A percentile compares a stretch with the other conserved stretches of the same genome.
phyloP scores from a whole-genome alignment of 2,797 vertebrate genomes.

The Siniperca scherzeri region DNA sequence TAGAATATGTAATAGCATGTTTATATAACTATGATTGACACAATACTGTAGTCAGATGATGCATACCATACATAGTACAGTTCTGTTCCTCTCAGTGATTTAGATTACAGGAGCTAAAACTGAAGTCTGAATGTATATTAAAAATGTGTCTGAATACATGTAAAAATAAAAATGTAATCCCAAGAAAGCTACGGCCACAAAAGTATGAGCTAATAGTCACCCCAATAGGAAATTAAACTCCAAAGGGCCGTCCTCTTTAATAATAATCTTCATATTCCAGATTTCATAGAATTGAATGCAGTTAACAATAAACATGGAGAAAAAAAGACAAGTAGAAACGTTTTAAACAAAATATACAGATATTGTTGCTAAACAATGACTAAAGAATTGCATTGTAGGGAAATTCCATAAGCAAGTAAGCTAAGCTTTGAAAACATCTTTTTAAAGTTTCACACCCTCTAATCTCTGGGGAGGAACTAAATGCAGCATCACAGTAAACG shows the following conservation, averaged over 20 bases:
- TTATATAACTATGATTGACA: conserved; percentile 54
- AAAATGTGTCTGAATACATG: background rate
- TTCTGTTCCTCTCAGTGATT: conserved; percentile 4
- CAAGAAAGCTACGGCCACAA: background rate
- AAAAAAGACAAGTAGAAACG: background rate
- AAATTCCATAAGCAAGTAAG: background rate
- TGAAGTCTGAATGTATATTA: conserved; percentile 8
- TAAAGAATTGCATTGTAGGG: background rate
- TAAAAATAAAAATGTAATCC: background rate
- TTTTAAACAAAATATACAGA: background rate
- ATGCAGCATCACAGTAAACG: background rate
- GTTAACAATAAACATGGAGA: background rate
- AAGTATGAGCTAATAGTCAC: background rate
- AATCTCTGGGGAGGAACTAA: background rate
- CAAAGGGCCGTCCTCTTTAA: background rate
- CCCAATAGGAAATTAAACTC: background rate
- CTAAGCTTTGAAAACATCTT: too few species aligned
- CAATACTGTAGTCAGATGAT: conserved; percentile 24
- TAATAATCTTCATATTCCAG: background rate
- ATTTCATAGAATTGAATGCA: background rate
- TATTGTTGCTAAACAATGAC: too few species aligned
- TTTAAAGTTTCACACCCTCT: background rate
- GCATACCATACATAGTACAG: background rate
- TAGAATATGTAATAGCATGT: conserved; percentile 46
- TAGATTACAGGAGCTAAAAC: conserved; percentile 8